Evolutionary conservation across 2,797 vertebrate genomes (phyloP).

Genomic region (Bradypodion pumilum): DNA sequence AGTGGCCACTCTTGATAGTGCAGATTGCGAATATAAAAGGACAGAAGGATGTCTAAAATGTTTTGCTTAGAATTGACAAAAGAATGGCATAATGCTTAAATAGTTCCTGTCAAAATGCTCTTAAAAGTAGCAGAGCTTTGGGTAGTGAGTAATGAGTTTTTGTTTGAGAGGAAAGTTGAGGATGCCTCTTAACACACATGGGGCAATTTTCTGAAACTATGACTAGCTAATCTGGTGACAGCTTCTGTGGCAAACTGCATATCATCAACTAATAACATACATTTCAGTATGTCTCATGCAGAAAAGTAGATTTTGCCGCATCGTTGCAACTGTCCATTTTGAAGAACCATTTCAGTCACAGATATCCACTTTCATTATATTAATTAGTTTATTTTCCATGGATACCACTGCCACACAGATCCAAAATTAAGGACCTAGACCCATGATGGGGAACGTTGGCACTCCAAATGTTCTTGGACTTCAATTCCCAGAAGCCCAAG

Average conservation of each 20-base stretch:
- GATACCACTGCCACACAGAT: fast-evolving
- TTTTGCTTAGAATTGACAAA: no score
- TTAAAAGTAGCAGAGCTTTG: no score
- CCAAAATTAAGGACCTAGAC: neutral
- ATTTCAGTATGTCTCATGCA: neutral
- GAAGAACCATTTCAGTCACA: neutral
- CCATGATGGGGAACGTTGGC: no score
- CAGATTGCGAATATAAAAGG: no score
- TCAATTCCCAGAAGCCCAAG: no score
- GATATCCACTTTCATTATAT: neutral
- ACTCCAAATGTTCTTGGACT: no score
- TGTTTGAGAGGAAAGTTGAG: no score
- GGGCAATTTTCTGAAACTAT: neutral
- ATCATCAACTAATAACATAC: neutral
- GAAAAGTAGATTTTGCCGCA: neutral
- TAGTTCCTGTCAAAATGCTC: no score
- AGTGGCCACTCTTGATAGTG: no score
- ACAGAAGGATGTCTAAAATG: no score
- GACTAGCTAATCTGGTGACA: neutral
- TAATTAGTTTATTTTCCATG: neutral
- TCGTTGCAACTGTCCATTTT: neutral
- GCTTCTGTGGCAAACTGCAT: neutral
- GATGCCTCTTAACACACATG: neutral
- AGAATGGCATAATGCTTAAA: no score
- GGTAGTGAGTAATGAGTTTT: no score